These are phyloP conservation scores for Amblyteles armatorius DNA, from an alignment of 2,888 invertebrate genomes.

Conservation along the genomic window DNA sequence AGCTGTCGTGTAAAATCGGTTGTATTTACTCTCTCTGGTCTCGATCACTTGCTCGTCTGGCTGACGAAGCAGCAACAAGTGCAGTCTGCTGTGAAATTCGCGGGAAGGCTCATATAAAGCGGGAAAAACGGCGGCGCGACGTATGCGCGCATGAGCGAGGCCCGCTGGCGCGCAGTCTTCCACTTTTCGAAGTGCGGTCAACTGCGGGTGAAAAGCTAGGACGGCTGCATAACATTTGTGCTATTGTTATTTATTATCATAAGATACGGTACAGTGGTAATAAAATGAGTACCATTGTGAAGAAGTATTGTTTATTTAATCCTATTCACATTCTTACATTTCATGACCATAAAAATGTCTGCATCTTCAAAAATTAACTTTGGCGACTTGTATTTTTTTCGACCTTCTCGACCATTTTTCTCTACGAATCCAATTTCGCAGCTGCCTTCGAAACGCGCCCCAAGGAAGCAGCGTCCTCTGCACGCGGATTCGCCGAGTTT, in stretches of 20 bases:
- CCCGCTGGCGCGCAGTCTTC: background rate
- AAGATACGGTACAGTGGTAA: too few species aligned
- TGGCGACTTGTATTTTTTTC: too few species aligned
- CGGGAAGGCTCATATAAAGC: slow-evolving; percentile 74
- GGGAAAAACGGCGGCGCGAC: slow-evolving; percentile 71
- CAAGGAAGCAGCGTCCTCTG: background rate
- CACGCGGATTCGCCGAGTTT: background rate
- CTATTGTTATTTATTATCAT: background rate
- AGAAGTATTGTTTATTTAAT: too few species aligned
- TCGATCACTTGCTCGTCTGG: background rate
- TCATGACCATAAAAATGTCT: too few species aligned
- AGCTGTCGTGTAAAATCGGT: slow-evolving; percentile 54
- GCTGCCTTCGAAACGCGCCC: background rate
- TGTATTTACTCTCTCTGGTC: slow-evolving; percentile 33
- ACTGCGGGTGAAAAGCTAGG: background rate
- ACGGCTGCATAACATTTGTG: background rate
- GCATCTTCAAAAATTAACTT: too few species aligned
- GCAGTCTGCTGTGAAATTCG: slow-evolving; percentile 65
- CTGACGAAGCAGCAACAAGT: slow-evolving; percentile 50
- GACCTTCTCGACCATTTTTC: background rate
- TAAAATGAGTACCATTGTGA: too few species aligned
- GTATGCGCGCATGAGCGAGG: slow-evolving; percentile 38
- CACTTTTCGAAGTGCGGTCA: background rate
- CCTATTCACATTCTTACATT: too few species aligned
- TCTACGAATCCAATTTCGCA: background rate